Evolutionary conservation across 2,113 vertebrate species (phyloP), one percentile per base, ranked within the genome.

Genomic region (Eclectus roratus): DNA sequence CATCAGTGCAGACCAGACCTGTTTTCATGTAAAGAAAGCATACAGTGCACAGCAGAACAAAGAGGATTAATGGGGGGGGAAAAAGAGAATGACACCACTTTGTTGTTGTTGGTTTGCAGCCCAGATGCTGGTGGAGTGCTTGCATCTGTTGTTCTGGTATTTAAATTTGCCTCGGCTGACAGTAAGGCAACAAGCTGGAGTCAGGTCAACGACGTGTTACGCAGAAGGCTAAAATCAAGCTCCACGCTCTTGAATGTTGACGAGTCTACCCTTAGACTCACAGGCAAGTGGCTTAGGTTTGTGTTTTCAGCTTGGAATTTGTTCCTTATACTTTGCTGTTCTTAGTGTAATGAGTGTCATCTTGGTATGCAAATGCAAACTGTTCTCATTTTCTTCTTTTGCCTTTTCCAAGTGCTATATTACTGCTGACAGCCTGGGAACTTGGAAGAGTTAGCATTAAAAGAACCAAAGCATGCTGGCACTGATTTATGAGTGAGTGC

Each of bases 241-340:
- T 93, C 96, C 11, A 91, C 27, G 1, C 61, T 85, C 84, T 89
- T 98, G 93, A 55, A 85, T 50, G 89, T 95, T 95, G 97, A 98
- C 41, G 20, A 53, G 63, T 97, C 97, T 50, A 92, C 94, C 43
- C 73, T 97, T 60, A 91, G 18, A 46, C 95, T 98, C 76, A 95
- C 80, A 98, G 98, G 98, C 73, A 98, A 97, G 98, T 97, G 76
- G 72, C 71, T 83, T 92, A 85, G 29, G 39, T 91, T 91, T 92
- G 41, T 63, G 37, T 21, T 58, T 76, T 80, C 66, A 81, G 39
- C 31, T 58, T 85, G 77, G n/a, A 78, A 81, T 88, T 81, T 79
- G 69, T 91, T 90, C 44, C 69, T 94, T 33, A 47, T 33, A 25
- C 46, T 80, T 94, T 64, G 13, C 28, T 70, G 27, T 43, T 88